phyloP scores from a whole-genome alignment of 2,797 vertebrate species.

The Botia almorhae region DNA sequence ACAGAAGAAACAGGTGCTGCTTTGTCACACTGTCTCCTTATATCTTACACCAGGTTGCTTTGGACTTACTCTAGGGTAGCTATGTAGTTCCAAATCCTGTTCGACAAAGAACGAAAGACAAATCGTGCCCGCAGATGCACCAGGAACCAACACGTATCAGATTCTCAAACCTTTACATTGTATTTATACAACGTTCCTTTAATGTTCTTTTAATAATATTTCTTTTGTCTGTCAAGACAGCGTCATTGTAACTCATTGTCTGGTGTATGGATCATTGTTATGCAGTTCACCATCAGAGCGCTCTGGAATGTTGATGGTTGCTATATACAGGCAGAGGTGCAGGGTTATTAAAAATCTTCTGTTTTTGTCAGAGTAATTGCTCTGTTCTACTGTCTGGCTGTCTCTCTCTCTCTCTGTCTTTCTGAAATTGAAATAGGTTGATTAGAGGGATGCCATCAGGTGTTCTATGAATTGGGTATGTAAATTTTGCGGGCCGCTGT shows the following conservation, averaged over 20 bases:
- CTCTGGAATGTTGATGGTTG: background rate
- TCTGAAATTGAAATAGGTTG: slow-evolving; percentile 43
- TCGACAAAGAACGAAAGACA: no score
- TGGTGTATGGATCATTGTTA: background rate
- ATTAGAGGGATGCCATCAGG: slow-evolving; percentile 47
- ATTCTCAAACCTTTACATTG: background rate
- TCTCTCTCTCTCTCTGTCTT: slow-evolving; percentile 11
- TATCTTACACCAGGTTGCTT: background rate
- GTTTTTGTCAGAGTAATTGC: slow-evolving; percentile 42
- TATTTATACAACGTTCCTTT: no score
- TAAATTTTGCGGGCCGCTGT: slow-evolving; percentile 33
- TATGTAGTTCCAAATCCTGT: background rate
- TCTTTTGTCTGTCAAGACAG: slow-evolving; percentile 17
- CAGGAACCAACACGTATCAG: background rate
- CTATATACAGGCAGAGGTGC: background rate
- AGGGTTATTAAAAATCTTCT: slow-evolving; percentile 31
- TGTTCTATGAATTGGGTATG: slow-evolving; percentile 51
- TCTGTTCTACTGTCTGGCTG: slow-evolving; percentile 34
- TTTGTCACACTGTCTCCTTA: slow-evolving; percentile 33
- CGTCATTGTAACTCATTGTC: background rate
- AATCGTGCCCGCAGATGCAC: background rate
- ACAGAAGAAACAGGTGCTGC: slow-evolving; percentile 28
- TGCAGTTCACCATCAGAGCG: background rate
- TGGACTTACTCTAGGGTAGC: background rate
- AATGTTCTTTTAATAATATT: no score